Conservation (phyloP, 2,797 vertebrate genomes). For the Hypotaenidia philippensis region DNA sequence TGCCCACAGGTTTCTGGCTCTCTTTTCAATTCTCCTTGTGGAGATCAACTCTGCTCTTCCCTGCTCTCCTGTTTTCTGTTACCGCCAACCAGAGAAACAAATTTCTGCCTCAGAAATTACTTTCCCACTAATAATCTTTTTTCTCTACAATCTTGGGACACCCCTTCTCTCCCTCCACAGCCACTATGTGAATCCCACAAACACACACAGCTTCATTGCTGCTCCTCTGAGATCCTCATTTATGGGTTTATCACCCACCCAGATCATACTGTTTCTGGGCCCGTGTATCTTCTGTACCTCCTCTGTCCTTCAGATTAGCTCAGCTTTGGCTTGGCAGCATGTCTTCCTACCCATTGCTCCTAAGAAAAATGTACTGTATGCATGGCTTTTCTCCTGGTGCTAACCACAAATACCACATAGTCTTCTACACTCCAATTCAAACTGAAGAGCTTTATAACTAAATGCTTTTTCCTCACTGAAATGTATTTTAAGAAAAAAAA, state of each 20-base stretch:
- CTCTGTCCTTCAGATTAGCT: not conserved
- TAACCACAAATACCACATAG: not conserved
- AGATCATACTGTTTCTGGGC: not conserved
- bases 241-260: not conserved
- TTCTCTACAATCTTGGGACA: not conserved
- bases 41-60: not conserved
- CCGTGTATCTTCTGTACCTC: not conserved
- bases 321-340: not conserved
- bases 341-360: not conserved
- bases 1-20: not conserved
- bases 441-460: not conserved
- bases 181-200: not conserved
- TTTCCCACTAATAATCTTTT: not conserved
- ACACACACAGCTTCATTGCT: not conserved
- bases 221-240: not conserved
- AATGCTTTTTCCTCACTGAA: not conserved
- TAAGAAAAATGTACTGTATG: not conserved
- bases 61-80: not conserved
- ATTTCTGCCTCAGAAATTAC: not conserved
- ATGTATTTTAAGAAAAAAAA: not conserved
- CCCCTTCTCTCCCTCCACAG: not conserved
- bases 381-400: not conserved
- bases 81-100: not conserved
- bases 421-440: not conserved
- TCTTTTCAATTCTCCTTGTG: not conserved